These are phyloP conservation scores for Nephrotoma guestfalica DNA, from an alignment of 2,888 invertebrate genomes.

Conservation along the genomic window DNA sequence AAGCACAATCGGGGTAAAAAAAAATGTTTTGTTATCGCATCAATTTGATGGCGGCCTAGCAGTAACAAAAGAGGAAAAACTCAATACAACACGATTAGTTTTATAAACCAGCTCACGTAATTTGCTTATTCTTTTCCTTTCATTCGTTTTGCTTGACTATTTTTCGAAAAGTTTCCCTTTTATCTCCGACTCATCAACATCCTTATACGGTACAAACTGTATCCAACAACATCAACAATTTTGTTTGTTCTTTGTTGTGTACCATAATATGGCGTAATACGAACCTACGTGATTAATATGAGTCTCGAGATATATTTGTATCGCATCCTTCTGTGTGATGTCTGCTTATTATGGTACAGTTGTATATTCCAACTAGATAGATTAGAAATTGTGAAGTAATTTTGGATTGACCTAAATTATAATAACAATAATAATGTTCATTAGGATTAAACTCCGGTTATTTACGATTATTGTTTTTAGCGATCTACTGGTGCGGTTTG, in stretches of 20 bases:
- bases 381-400: not conserved
- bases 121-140: not conserved
- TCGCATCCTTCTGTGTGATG: not conserved
- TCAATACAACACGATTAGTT: not conserved
- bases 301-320: not conserved
- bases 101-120: not conserved
- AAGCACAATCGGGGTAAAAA: not conserved
- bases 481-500: not conserved
- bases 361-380: not conserved
- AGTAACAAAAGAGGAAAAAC: not conserved
- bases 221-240: not conserved
- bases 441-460: not conserved
- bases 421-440: not conserved
- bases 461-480: not conserved
- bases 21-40: not conserved
- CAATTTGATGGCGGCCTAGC: not conserved
- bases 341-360: not conserved
- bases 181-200: not conserved
- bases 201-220: not conserved
- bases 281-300: not conserved
- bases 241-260: not conserved
- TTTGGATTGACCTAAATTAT: not conserved
- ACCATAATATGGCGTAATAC: not conserved
- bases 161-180: not conserved
- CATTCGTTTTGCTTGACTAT: not conserved